Percentiles rank a stretch among this genome's conserved stretches.
phyloP scores from a whole-genome alignment of 2,888 invertebrate species.

The Sminthurinus aureus region DNA sequence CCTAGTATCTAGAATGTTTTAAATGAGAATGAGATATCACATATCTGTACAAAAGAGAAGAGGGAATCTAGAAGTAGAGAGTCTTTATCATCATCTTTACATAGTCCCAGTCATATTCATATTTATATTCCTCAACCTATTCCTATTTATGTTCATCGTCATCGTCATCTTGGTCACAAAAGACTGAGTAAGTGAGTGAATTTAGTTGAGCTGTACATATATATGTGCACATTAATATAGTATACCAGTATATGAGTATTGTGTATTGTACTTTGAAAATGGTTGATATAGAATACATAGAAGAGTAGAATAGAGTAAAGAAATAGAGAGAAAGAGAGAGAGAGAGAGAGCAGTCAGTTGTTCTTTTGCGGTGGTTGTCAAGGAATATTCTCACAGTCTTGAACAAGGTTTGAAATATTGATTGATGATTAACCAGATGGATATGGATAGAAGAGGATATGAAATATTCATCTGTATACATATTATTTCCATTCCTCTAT shows the following conservation, averaged over 20 bases:
- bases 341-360: constrained; percentile 23
- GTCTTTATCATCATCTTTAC: too few relatives aligned
- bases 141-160: too few relatives aligned
- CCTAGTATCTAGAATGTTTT: too few relatives aligned
- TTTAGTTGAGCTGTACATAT: background rate
- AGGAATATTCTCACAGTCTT: constrained; percentile 47
- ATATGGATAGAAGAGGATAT: constrained; percentile 9
- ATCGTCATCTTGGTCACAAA: too few relatives aligned
- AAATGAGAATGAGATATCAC: too few relatives aligned
- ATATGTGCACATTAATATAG: constrained; percentile 2
- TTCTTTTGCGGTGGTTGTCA: constrained; percentile 17
- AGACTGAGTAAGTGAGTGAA: too few relatives aligned
- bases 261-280: too few relatives aligned
- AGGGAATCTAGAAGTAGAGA: too few relatives aligned
- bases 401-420: constrained; percentile 49
- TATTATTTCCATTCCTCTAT: background rate
- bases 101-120: too few relatives aligned
- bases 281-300: too few relatives aligned
- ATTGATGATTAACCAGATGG: constrained; percentile 48
- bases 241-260: background rate
- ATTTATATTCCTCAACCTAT: too few relatives aligned
- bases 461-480: background rate
- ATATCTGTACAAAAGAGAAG: too few relatives aligned
- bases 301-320: background rate
- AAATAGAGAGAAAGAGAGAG: background rate